phyloP scores from a whole-genome alignment of 2,113 vertebrate species.

The Elaphurus davidianus region DNA sequence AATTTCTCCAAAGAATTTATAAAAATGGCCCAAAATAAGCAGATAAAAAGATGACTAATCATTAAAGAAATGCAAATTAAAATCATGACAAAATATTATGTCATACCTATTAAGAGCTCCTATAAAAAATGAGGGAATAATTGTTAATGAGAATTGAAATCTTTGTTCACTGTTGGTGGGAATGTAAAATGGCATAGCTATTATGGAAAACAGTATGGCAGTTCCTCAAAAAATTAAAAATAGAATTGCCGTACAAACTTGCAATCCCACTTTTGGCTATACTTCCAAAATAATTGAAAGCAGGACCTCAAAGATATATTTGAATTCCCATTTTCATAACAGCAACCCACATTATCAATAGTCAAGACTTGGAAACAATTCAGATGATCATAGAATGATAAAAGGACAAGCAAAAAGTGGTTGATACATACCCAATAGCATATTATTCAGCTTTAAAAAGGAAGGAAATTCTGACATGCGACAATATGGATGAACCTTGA shows the following conservation, averaged over 20 bases:
- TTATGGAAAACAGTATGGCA: not conserved
- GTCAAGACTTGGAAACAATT: not conserved
- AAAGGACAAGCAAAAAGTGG: not conserved
- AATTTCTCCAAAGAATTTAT: slow-evolving; percentile 1
- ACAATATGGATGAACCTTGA: not conserved
- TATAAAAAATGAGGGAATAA: not conserved
- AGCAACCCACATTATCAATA: not conserved
- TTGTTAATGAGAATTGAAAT: not conserved
- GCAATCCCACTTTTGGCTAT: not conserved
- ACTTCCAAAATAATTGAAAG: not conserved
- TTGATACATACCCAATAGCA: not conserved
- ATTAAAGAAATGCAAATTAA: not conserved
- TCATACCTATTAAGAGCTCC: not conserved
- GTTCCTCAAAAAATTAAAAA: not conserved
- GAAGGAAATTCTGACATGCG: not conserved
- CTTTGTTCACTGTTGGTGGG: not conserved
- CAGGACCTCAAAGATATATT: not conserved
- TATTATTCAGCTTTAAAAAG: not conserved
- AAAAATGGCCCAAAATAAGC: not conserved
- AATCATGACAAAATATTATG: not conserved
- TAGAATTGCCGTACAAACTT: not conserved
- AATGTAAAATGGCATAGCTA: not conserved
- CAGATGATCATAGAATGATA: not conserved
- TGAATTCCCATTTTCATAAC: not conserved
- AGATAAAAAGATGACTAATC: not conserved